Evolutionary conservation across 2,113 vertebrate species (phyloP), one percentile per base, ranked within the genome.

Genomic region (Erpornis zantholeuca): DNA sequence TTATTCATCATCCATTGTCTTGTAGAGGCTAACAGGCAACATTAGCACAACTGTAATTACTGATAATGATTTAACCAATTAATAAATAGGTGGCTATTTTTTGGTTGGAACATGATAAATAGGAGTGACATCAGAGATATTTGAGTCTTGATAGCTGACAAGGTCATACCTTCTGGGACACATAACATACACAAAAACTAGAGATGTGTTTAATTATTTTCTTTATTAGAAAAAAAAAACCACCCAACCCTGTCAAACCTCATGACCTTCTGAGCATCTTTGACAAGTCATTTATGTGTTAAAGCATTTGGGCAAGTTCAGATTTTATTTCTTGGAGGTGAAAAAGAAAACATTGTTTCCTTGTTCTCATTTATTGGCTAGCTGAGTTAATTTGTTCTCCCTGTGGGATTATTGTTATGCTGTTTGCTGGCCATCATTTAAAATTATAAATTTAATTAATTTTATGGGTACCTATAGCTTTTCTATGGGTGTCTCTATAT

Each of bases 351-450:
- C 31, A 54, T 28, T 2, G 2, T 57, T 94, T 52, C 68, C 21
- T 69, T 80, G 40, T 82, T 90, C 70, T 91, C 84, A 94, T 93
- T 88, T 94, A 94, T 88, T 90, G 70, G 6, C n/a, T 69, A 72
- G 36, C 61, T 40, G 69, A 89, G 53, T 91, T 96, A 89, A 92
- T 94, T 95, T 96, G 53, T 72, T 95, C 53, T 87, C 57, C 85
- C 57, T 82, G 10, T 79, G 61, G 82, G 60, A 82, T 92, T 95
- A 89, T 72, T 87, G 40, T 49, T 76, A 36, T 10, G 10, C 31
- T 94, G 28, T 72, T 93, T 94, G 40, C 70, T 72, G 54, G 66
- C 27, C 44, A 82, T 89, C 31, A 87, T 87, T 79, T 87, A 31
- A 53, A 86, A 78, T 29, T 82, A 45, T 61, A 93, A 85, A 87